Base-by-base conservation (phyloP, 2,797 vertebrate species). In the Semotilus atromaculatus region DNA sequence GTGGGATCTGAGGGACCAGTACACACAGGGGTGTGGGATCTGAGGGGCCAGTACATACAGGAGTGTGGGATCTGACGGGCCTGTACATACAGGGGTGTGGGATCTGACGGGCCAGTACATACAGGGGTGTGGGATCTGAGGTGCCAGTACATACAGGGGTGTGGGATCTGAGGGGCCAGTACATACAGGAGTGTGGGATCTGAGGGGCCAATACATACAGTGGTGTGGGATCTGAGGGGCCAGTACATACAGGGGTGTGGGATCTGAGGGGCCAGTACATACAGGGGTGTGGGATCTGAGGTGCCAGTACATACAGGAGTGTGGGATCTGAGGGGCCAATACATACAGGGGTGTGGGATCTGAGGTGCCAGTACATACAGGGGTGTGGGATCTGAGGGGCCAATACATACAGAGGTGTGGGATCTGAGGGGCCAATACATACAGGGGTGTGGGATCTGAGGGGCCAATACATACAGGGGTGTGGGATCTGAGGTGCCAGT, bases 221-320 rank as follows among this genome's bases (percentile, higher is more conserved):
- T 53, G 29, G 23, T 80, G 60, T 86, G 21, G 43, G 43, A 53
- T 51, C 77, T 66, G 40, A 66, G 60, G 60, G 11, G 77, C 10
- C 77, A 48, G 26, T n/a, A n/a, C n/a, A n/a, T n/a, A n/a, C 87
- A 89, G 78, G 62, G 29, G 23, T 80, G 60, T 86, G 21, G 43
- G 43, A 53, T 51, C 77, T 66, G 40, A 66, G 60, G 60, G 11
- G 77, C 10, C 77, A 48, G 26, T n/a, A n/a, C n/a, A n/a, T n/a
- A n/a, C 87, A 89, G 78, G 62, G 29, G 23, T 80, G 60, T 86
- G 21, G 43, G 43, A 53, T 51, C 77, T 66, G 40, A 66, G 60
- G 60, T 6, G 77, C 10, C 77, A 48, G 26, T n/a, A n/a, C n/a
- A n/a, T n/a, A n/a, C 87, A 89, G 78, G 62, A 34, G 23, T 80